A percentile compares a stretch with the other conserved stretches of the same genome.
These are phyloP conservation scores for Tipula vernalis DNA, from an alignment of 2,888 invertebrate genomes.

Conservation along the genomic window DNA sequence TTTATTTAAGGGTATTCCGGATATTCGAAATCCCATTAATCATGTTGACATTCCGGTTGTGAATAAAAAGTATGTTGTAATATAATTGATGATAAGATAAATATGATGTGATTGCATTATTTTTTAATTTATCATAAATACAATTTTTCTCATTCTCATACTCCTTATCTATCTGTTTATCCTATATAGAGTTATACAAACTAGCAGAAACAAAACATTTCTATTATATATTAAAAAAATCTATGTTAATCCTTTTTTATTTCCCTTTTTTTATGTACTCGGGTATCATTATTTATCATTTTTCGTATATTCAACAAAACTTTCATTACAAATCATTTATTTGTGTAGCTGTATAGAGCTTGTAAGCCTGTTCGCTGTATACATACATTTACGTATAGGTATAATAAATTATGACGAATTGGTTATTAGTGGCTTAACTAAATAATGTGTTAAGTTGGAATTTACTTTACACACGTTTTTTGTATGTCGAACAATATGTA, in stretches of 20 bases:
- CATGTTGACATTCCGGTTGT: constrained; percentile 4
- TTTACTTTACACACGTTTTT: background rate
- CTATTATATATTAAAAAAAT: background rate
- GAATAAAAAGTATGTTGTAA: background rate
- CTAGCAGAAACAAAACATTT: background rate
- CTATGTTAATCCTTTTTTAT: background rate
- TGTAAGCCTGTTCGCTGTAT: background rate
- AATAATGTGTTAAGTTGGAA: background rate
- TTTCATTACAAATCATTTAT: background rate
- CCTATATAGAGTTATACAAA: background rate
- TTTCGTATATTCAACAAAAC: background rate
- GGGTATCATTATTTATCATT: background rate
- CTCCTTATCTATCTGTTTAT: background rate
- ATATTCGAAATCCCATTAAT: background rate
- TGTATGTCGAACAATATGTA: background rate
- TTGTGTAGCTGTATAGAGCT: background rate
- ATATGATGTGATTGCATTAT: constrained; percentile 4
- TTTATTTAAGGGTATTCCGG: background rate
- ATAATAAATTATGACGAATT: background rate
- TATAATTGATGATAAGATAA: constrained; percentile 4
- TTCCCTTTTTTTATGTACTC: background rate
- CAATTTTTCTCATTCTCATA: background rate
- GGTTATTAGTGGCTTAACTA: background rate
- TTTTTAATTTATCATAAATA: background rate
- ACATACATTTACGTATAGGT: background rate